Base-by-base conservation (phyloP, 2,888 invertebrate species). In the Oegoconia quadripuncta region DNA sequence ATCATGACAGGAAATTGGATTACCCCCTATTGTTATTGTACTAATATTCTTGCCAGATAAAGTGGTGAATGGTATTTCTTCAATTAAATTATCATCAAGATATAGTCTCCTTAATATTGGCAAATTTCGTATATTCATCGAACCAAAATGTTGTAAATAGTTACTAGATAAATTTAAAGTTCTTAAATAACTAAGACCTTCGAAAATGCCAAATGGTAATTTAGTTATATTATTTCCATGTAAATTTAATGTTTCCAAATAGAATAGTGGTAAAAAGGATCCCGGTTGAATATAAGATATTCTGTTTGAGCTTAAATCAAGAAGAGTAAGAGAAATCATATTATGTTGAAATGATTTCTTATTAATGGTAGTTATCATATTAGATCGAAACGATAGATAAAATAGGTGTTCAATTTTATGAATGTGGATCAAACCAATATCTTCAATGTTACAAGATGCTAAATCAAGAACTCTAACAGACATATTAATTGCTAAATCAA, bases 211-310 rank as follows among this genome's bases (percentile, higher is more conserved):
- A 33, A 50, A 56, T 16, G 46, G 49, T 28, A 56, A 34, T 4
- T 31, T 20, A 23, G 42, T 20, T 34, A 56, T 46, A 37, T 43
- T 34, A 41, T 56, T 56, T 17, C 29, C 35, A 31, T 31, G 34
- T 15, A 56, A 45, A 27, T 44, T 39, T 14, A 57, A 22, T 14
- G 20, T 31, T 23, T 26, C 41, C 2, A 57, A 34, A 9, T 27
- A 30, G n/a, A 35, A 27, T 44, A 4, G 46, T 37, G 9, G 48
- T 25, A 5, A 43, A 39, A 57, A 57, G 5, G 53, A 39, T 1
- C 57, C 57, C 16, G 57, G 57, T 36, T 57, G 55, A 34, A 57
- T 52, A 9, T 22, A 42, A 15, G 34, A 33, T 29, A 57, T 53
- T 26, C 27, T 33, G 36, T 57, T 57, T 7, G 29, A 43, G 41